Conservation (phyloP, 1,140 invertebrate genomes). For the Carposina sasakii region DNA sequence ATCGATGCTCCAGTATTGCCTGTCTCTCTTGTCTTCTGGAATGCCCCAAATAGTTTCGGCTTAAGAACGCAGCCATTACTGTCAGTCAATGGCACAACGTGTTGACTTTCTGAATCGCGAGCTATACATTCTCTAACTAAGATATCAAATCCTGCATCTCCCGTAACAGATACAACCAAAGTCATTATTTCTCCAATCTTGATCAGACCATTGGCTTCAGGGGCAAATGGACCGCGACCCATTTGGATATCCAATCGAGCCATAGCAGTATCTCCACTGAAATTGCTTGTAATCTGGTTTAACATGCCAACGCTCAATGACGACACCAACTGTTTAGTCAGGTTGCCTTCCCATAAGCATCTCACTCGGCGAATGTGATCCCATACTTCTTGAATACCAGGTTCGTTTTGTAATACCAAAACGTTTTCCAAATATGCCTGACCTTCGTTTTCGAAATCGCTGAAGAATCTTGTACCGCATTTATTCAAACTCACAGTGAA, state of each 20-base stretch:
- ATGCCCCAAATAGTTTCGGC: slow-evolving; percentile 86
- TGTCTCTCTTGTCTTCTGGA: slow-evolving; percentile 85
- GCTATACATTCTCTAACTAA: slow-evolving; percentile 85
- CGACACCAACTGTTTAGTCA: slow-evolving; percentile 82
- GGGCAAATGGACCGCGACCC: slow-evolving; percentile 85
- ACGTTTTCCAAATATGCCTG: slow-evolving; percentile 88
- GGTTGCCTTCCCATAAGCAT: slow-evolving; percentile 87
- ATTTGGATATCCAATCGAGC: slow-evolving; percentile 86
- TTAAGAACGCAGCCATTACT: slow-evolving; percentile 85
- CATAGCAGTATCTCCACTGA: slow-evolving; percentile 87
- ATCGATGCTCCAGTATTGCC: slow-evolving; percentile 82
- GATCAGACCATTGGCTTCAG: slow-evolving; percentile 82
- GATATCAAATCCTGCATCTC: slow-evolving; percentile 86
- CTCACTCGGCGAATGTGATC: slow-evolving; percentile 84
- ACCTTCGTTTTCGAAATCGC: slow-evolving; percentile 82
- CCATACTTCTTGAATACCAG: slow-evolving; percentile 88
- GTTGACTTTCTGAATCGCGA: slow-evolving; percentile 77
- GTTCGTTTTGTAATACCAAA: slow-evolving; percentile 85
- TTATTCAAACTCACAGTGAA: slow-evolving; percentile 85
- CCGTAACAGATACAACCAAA: slow-evolving; percentile 85
- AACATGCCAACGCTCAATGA: slow-evolving; percentile 86
- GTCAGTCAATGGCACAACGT: slow-evolving; percentile 82
- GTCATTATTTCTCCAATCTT: slow-evolving; percentile 90
- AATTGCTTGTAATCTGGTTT: slow-evolving; percentile 85
- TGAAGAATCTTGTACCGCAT: slow-evolving; percentile 87